phyloP scores from a whole-genome alignment of 2,888 invertebrate species.

The Linnaemya vulpina region DNA sequence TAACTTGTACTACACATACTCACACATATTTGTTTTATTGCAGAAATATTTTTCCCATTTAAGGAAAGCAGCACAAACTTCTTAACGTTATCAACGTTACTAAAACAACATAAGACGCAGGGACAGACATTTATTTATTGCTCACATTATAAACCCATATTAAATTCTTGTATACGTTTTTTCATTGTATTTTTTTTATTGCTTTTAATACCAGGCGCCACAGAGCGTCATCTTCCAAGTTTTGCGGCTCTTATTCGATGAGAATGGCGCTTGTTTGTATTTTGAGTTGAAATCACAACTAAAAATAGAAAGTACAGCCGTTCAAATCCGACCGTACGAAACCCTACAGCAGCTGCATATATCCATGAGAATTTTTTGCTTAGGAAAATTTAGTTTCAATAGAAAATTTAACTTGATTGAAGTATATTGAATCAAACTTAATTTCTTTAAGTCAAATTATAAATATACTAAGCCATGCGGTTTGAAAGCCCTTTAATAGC shows the following conservation, averaged over 20 bases:
- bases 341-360: constrained; percentile 4
- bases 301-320: background rate
- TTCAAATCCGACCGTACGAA: background rate
- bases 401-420: too few relatives aligned
- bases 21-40: background rate
- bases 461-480: too few relatives aligned
- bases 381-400: too few relatives aligned
- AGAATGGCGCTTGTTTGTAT: constrained; percentile 53
- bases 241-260: constrained; percentile 60
- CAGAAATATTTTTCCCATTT: background rate
- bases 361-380: background rate
- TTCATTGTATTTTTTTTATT: background rate
- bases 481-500: too few relatives aligned
- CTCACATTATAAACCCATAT: background rate
- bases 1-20: background rate
- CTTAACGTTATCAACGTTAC: background rate
- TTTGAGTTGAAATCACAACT: constrained; percentile 7
- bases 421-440: too few relatives aligned
- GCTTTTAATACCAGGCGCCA: constrained; percentile 57
- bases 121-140: background rate
- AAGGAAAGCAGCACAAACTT: constrained; percentile 3
- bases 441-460: too few relatives aligned
- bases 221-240: constrained; percentile 65
- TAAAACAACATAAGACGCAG: background rate
- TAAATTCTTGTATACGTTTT: constrained; percentile 3